Base-by-base conservation (phyloP, 1,140 invertebrate species). In the Eriosoma lanigerum region DNA sequence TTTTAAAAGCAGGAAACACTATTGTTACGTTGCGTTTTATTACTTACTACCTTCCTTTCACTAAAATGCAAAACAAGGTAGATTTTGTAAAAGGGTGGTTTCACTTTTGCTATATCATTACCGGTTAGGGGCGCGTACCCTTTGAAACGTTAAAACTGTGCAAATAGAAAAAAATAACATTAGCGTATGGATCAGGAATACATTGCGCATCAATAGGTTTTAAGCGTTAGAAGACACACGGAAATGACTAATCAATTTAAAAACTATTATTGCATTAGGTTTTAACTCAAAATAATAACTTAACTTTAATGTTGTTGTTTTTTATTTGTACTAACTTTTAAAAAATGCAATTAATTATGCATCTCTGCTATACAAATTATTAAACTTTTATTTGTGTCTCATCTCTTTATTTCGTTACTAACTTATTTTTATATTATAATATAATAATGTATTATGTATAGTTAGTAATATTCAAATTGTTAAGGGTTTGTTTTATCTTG, bases 1-100 rank as follows among this genome's bases (percentile, higher is more conserved):
- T 76, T 76, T 76, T 76, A 76, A 76, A 76, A 75, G 54, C 54
- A 76, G 73, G 73, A 76, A 60, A 76, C 73, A 76, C 73, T 58
- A 58, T 76, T 76, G 73, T 76, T 76, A 58, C 21, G 21, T 60
- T 46, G 58, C 54, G 54, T 76, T 60, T 58, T 76, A 73, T 76
- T 58, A 76, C 56, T 76, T 60, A 46, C 26, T 60, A 58, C 38
- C 13, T 60, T 60, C 73, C 56, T 76, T 58, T 76, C 32, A 75
- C 15, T 10, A 75, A 56, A 75, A 75, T 56, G 50, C 29, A 21
- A 32, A 38, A 75, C 72, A 75, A 56, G 72, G 29, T 13, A 56
- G 26, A 12, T 54, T 75, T 60, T 46, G 32, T 76, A 46, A 58
- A 75, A 76, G 73, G 73, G 73, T 76, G 56, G 52, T 76, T 58